Evolutionary conservation across 2,797 vertebrate species (phyloP), one percentile per base, ranked within the genome.

Genomic region (Eutrigla gurnardus): DNA sequence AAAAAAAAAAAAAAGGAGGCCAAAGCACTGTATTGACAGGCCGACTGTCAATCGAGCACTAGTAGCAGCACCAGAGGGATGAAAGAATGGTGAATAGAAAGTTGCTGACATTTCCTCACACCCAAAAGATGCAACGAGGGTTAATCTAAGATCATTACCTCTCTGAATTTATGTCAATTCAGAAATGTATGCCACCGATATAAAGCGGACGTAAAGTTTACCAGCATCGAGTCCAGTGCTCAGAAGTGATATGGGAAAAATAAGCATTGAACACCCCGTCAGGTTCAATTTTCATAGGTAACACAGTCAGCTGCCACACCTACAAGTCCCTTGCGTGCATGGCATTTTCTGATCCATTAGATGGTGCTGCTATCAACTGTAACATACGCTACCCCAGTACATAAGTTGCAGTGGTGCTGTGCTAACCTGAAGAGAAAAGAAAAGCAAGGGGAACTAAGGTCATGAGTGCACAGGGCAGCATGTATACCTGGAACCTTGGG

Each of bases 401-500:
- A 5, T 6, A 52, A 47, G 45, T 54, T 70, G 69, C 53, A 53
- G 53, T 11, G 58, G 67, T 47, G 62, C 67, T 64, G 76, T 3
- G 42, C 70, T 80, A 80, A 70, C 72, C 75, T 84, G 68, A 80
- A 73, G 70, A 62, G 64, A 40, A 75, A 76, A 67, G 62, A 65
- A 46, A 58, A 77, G 65, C 39, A 60, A 73, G 52, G 71, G 65
- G 71, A 70, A 60, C 63, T 61, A 73, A 78, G 64, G 80, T 62
- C 42, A 74, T 12, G 42, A 90, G 78, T 80, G 75, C 86, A 81
- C 33, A 40, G 73, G 87, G 60, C 84, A 85, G 54, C 78, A 83
- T 63, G 74, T 86, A 86, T 95, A 95, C 94, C 95, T 94, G 93
- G 73, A 73, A 86, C 76, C 67, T 57, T 87, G 89, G 82, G 88